Percentiles rank a stretch among this genome's conserved stretches.
These are phyloP conservation scores for Drosophila novamexicana DNA, from an alignment of 1,140 invertebrate species.

Conservation along the genomic window DNA sequence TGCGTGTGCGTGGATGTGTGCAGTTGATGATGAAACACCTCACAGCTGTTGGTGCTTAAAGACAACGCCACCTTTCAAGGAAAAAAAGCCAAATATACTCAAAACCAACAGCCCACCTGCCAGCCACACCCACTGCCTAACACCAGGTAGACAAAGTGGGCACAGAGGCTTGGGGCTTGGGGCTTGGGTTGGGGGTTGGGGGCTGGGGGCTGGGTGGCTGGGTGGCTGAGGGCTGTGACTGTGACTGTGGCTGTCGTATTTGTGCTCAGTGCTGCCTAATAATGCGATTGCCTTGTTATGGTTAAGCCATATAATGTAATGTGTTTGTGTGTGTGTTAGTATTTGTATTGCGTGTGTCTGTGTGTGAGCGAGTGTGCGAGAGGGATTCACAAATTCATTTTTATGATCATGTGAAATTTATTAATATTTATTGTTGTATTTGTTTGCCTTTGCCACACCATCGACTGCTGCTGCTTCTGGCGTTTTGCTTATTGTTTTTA, in stretches of 20 bases:
- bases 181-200: too few relatives aligned
- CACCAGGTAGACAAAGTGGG: conserved; percentile 6
- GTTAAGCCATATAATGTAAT: conserved; percentile 83
- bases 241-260: conserved; percentile 36
- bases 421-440: conserved; percentile 82
- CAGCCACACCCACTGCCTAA: conserved; percentile 29
- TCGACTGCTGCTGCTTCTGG: conserved; percentile 26
- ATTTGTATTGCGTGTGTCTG: background rate
- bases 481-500: conserved; percentile 77
- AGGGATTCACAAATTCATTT: conserved; percentile 82
- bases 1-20: conserved; percentile 5
- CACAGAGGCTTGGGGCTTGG: background rate
- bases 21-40: conserved; percentile 37
- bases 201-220: background rate
- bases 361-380: conserved; percentile 38
- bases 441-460: conserved; percentile 42
- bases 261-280: conserved; percentile 67
- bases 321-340: conserved; percentile 50
- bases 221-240: background rate
- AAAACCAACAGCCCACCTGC: conserved; percentile 27
- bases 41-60: conserved; percentile 49
- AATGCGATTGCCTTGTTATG: conserved; percentile 83
- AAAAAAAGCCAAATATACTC: conserved; percentile 14
- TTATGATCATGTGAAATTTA: conserved; percentile 83
- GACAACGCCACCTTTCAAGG: conserved; percentile 30